Conservation (phyloP, 1,140 invertebrate species). For the Pantala flavescens region DNA sequence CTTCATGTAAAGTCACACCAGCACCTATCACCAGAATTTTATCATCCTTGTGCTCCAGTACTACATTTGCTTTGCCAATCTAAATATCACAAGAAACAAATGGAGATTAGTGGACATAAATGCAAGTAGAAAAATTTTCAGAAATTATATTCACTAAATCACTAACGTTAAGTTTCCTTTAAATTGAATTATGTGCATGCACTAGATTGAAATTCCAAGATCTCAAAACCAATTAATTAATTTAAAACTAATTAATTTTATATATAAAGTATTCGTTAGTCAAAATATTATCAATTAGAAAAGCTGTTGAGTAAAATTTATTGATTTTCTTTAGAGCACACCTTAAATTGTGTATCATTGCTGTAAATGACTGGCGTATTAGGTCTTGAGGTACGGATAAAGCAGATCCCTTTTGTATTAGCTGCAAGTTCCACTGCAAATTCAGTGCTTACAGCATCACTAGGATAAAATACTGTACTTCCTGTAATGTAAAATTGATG, state of each 20-base stretch:
- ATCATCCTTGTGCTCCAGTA: slow-evolving; percentile 63
- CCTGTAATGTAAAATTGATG: slow-evolving; percentile 29
- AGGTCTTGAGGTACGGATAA: slow-evolving; percentile 90
- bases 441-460: slow-evolving; percentile 90
- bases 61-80: slow-evolving; percentile 69
- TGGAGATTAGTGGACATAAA: neutral
- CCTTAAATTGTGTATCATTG: slow-evolving; percentile 72
- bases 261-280: no score
- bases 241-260: no score
- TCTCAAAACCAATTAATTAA: no score
- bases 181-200: no score
- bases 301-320: no score
- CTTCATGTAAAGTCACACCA: slow-evolving; percentile 88
- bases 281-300: no score
- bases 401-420: slow-evolving; percentile 90
- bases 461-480: slow-evolving; percentile 92
- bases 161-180: no score
- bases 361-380: slow-evolving; percentile 79
- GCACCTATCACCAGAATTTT: slow-evolving; percentile 78
- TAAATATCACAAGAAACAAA: slow-evolving; percentile 28
- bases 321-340: slow-evolving; percentile 31
- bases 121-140: neutral
- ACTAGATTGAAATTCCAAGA: no score
- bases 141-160: neutral
- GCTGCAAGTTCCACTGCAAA: slow-evolving; percentile 90